Base-by-base conservation (phyloP, 2,888 invertebrate species). In the Hydrotaea diabolus region DNA sequence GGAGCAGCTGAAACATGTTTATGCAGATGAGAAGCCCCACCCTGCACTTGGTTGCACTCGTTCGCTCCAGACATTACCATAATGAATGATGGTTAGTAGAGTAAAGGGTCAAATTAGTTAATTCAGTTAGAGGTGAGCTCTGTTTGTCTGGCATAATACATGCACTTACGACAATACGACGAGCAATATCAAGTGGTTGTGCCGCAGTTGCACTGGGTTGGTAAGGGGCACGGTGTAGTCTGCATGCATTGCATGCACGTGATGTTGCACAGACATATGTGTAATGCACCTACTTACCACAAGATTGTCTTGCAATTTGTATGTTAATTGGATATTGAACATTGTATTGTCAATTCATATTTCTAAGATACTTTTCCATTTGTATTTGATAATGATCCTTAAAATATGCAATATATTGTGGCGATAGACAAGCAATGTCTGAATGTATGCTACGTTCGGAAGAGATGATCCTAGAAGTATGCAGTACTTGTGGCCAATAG, bases 41-140 rank as follows among this genome's bases (percentile, higher is more conserved):
- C 21, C 59, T 59, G 15, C 19, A 4, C n/a, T n/a, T n/a, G n/a
- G n/a, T n/a, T n/a, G n/a, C n/a, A n/a, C n/a, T n/a, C n/a, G 9
- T 23, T 26, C 7, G 7, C 26, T 59, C 23, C 7, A 23, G 2
- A 0, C 11, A 59, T 69, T 69, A 21, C 15, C 23, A 13, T 69
- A 69, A 46, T 69, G 69, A 69, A 69, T 46, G 19, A 69, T 69
- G 43, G 46, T 43, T 46, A 11, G 43, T 69, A 64, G 69, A 46
- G 79, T 75, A 85, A 82, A 80, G 85, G 85, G 82, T 82, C 85
- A 85, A 85, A 80, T 85, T 85, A 77, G 85, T 82, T 82, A 49
- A 80, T 69, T 15, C n/a, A 43, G 43, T 69, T 69, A 21, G 46
- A 69, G 69, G 43, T 43, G 21, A 23, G 11, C 15, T 64, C 4